Percentiles rank a stretch among this genome's conserved stretches.
Evolutionary conservation across 2,888 invertebrate species (phyloP).

Genomic region (Heliconius sara): DNA sequence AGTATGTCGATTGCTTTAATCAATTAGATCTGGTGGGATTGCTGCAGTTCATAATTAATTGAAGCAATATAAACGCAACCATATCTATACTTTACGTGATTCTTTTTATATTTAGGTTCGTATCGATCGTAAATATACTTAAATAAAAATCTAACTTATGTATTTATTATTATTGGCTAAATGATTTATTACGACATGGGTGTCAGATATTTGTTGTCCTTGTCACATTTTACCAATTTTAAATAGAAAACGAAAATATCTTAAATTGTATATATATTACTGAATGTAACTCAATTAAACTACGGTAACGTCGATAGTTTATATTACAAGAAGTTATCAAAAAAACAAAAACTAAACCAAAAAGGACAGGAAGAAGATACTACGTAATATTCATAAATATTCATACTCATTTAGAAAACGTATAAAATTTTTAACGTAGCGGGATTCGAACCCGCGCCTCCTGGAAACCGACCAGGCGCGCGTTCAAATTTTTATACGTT

Average conservation of each 20-base stretch:
- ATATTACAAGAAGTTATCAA: too few species aligned
- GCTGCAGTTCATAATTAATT: conserved; percentile 22
- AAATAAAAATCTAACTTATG: not conserved
- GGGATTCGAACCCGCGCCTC: too few species aligned
- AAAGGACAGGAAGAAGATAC: too few species aligned
- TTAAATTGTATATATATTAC: not conserved
- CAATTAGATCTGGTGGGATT: conserved; percentile 28
- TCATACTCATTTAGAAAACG: too few species aligned
- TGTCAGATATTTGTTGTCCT: too few species aligned
- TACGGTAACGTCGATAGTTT: not conserved
- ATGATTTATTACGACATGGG: too few species aligned
- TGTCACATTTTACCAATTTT: not conserved
- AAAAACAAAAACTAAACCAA: too few species aligned
- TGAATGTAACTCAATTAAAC: not conserved
- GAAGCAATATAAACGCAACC: conserved; percentile 10
- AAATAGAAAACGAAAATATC: not conserved
- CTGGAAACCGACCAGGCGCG: too few species aligned
- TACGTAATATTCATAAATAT: too few species aligned
- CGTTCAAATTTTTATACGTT: too few species aligned
- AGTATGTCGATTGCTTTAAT: conserved; percentile 33
- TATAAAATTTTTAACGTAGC: too few species aligned
- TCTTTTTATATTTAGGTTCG: not conserved
- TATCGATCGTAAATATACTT: not conserved
- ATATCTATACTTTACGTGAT: not conserved
- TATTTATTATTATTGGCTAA: not conserved